Evolutionary conservation across 2,113 vertebrate species (phyloP).

Genomic region (Corynorhinus townsendii): DNA sequence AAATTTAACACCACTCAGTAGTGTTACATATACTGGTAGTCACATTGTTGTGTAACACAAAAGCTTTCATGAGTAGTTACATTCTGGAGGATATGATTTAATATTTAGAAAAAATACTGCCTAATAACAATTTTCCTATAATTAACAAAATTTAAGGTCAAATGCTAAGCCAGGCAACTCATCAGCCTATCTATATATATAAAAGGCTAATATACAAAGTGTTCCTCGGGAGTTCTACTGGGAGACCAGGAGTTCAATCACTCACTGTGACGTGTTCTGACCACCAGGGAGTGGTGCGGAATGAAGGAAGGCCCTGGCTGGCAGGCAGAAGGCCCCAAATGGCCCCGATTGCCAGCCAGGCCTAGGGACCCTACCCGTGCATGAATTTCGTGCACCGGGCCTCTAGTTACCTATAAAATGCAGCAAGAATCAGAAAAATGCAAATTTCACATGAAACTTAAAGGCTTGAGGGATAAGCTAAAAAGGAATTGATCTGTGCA

Average conservation of each 20-base stretch:
- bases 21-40: not conserved
- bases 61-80: not conserved
- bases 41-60: not conserved
- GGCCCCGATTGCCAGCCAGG: too few relatives aligned
- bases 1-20: not conserved
- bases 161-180: not conserved
- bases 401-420: not conserved
- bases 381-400: too few relatives aligned
- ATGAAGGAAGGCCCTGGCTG: too few relatives aligned
- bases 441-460: not conserved
- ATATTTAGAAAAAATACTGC: not conserved
- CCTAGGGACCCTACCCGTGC: too few relatives aligned
- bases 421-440: slow-evolving; percentile 5
- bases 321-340: too few relatives aligned
- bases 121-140: not conserved
- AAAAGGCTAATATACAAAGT: too few relatives aligned
- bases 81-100: not conserved
- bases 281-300: too few relatives aligned
- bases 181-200: not conserved
- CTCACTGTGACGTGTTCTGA: too few relatives aligned
- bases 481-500: not conserved
- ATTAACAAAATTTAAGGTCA: not conserved
- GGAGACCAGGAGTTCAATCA: too few relatives aligned
- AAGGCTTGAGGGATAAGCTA: not conserved
- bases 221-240: too few relatives aligned